Evolutionary conservation across 1,140 invertebrate species (phyloP).

Genomic region (Lanistes nyassanus): DNA sequence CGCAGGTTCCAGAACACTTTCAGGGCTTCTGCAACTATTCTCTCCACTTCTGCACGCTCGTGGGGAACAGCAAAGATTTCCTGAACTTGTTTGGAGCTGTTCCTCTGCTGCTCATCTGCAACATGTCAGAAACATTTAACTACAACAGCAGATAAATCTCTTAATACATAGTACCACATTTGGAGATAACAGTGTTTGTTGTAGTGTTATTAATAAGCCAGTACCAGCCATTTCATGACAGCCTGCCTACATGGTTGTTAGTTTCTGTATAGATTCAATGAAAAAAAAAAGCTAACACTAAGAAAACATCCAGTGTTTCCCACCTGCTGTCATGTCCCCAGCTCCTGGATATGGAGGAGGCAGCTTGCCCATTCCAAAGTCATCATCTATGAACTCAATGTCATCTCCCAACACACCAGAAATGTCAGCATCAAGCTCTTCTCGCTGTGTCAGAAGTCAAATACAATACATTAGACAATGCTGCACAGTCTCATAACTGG

Average conservation of each 20-base stretch:
- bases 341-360: constrained; percentile 76
- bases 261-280: too few species aligned
- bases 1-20: constrained; percentile 57
- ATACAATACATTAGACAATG: background rate
- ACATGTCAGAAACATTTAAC: constrained; percentile 23
- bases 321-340: constrained; percentile 7
- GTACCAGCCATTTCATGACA: too few species aligned
- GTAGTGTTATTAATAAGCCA: too few species aligned
- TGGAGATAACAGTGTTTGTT: too few species aligned
- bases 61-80: constrained; percentile 59
- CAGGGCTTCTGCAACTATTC: constrained; percentile 51
- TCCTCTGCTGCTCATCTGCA: constrained; percentile 37
- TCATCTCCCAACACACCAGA: constrained; percentile 32
- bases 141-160: too few species aligned
- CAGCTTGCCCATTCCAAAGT: constrained; percentile 72
- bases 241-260: too few species aligned
- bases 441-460: constrained; percentile 11
- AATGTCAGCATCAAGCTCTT: constrained; percentile 37
- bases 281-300: background rate
- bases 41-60: constrained; percentile 48
- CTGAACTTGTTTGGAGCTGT: constrained; percentile 34
- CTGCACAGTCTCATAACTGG: too few species aligned
- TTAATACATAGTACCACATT: too few species aligned
- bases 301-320: background rate
- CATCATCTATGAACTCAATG: constrained; percentile 41